These are phyloP conservation scores for Abramis brama DNA, from an alignment of 2,113 vertebrate species.

Conservation along the genomic window DNA sequence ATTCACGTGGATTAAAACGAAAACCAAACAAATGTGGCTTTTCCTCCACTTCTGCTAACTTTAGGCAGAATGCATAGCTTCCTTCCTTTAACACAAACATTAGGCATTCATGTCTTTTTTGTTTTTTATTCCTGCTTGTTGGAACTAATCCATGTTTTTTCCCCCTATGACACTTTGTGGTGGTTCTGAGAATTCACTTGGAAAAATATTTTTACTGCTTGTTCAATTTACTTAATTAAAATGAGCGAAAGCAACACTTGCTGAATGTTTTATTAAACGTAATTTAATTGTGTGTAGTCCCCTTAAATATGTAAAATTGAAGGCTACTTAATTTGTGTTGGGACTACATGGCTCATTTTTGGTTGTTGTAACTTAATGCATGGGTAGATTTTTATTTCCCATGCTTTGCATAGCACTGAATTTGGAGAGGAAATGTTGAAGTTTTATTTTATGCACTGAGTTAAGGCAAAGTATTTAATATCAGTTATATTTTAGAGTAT, in stretches of 20 bases:
- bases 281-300: not conserved
- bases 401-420: not conserved
- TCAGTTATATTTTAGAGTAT: not conserved
- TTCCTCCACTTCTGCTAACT: not conserved
- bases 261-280: not conserved
- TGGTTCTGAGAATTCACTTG: not conserved
- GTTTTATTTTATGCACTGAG: not conserved
- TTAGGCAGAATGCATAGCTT: not conserved
- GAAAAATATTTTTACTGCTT: not conserved
- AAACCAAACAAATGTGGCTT: slow-evolving; percentile 9
- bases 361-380: not conserved
- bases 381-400: not conserved
- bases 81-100: not conserved
- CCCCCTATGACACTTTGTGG: not conserved
- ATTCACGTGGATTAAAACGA: not conserved
- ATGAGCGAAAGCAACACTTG: not conserved
- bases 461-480: not conserved
- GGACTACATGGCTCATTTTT: not conserved
- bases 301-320: not conserved
- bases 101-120: not conserved
- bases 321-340: not conserved
- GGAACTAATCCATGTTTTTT: too few relatives aligned
- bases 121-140: not conserved
- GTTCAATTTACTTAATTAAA: not conserved
- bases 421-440: not conserved